Conservation (phyloP, 1,140 invertebrate genomes). For the Cherax destructor region DNA sequence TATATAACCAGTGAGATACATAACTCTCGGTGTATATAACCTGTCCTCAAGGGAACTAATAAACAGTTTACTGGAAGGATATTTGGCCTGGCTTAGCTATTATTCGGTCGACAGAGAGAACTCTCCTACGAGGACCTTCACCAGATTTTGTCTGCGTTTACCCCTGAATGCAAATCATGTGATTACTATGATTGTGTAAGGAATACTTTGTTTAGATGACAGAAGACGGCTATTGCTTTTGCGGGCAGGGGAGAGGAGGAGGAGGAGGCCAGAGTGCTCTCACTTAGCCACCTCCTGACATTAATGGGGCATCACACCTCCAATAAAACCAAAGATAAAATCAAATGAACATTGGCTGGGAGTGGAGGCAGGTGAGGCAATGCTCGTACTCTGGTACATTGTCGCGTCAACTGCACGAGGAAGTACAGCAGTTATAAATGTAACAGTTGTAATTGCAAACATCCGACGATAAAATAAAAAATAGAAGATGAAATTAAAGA, state of each 20-base stretch:
- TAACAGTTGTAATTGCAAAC: too few species aligned
- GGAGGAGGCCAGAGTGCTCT: background rate
- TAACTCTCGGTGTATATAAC: too few species aligned
- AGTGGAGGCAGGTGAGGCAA: too few species aligned
- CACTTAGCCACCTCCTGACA: slow-evolving; percentile 18
- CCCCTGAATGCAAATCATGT: background rate
- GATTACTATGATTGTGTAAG: background rate
- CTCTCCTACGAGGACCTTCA: too few species aligned
- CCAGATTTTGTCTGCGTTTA: too few species aligned
- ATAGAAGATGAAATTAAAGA: too few species aligned
- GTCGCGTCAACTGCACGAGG: too few species aligned
- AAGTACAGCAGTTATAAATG: too few species aligned
- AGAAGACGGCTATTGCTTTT: background rate
- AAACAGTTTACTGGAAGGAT: background rate
- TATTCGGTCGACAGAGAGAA: too few species aligned
- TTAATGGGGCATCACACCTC: slow-evolving; percentile 2
- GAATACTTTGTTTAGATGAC: background rate
- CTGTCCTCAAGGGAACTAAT: background rate
- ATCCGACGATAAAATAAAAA: too few species aligned
- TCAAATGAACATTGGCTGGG: background rate
- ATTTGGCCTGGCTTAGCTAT: background rate
- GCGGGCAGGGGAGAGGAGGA: background rate
- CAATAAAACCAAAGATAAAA: slow-evolving; percentile 23
- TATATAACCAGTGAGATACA: too few species aligned
- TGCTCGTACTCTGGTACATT: too few species aligned